Evolutionary conservation across 2,888 invertebrate species (phyloP).

Genomic region (Tetramorium bicarinatum): DNA sequence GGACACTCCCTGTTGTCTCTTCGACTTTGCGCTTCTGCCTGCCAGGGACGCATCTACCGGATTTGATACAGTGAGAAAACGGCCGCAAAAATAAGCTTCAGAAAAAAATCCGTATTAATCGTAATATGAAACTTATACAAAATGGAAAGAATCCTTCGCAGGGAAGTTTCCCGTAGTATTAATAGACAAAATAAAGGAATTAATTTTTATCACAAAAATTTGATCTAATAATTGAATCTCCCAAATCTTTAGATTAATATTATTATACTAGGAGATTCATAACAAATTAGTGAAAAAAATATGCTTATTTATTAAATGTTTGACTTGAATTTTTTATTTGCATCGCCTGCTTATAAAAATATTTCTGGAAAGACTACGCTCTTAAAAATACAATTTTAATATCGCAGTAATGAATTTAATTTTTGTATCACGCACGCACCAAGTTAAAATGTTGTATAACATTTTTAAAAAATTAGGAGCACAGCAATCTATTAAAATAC

Average conservation of each 20-base stretch:
- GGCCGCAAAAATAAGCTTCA: not conserved
- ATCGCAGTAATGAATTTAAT: not conserved
- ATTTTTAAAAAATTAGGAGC: not conserved
- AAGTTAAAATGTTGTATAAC: not conserved
- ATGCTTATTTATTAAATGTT: not conserved
- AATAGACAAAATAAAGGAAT: not conserved
- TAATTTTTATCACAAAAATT: not conserved
- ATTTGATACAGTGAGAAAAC: not conserved
- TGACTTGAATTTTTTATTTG: not conserved
- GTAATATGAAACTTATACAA: not conserved
- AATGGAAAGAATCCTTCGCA: not conserved
- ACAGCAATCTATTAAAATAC: not conserved
- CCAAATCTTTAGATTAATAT: not conserved
- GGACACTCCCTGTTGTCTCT: constrained; percentile 71
- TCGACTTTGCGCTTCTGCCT: constrained; percentile 48
- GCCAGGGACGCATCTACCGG: constrained; percentile 36
- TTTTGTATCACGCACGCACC: not conserved
- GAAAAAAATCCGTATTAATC: not conserved
- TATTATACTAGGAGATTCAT: not conserved
- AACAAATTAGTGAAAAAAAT: not conserved
- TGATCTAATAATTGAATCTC: not conserved
- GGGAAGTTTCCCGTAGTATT: not conserved
- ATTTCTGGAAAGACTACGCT: not conserved
- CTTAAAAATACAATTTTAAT: not conserved
- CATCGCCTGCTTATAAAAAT: not conserved